Conservation (phyloP, 2,797 vertebrate genomes). For the Ambastaia sidthimunki region DNA sequence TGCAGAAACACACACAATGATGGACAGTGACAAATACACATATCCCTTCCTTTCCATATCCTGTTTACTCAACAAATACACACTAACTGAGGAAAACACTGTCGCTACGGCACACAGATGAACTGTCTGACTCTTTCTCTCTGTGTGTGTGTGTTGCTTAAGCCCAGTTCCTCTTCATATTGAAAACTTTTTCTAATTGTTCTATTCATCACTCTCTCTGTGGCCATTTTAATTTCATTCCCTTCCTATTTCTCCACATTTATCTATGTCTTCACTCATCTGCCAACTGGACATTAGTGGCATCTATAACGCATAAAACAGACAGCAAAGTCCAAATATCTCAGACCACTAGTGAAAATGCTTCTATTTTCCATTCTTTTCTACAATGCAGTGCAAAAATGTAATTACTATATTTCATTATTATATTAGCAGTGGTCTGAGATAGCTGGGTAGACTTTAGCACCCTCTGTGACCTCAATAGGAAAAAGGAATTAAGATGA, state of each 20-base stretch:
- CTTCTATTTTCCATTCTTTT: no score
- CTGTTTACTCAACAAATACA: constrained; percentile 51
- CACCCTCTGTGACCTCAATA: no score
- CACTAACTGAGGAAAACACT: constrained; percentile 22
- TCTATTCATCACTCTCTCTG: neutral
- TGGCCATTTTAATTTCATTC: constrained; percentile 53
- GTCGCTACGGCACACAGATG: neutral
- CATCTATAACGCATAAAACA: constrained; percentile 93
- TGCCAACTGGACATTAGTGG: constrained; percentile 41
- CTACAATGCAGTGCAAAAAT: no score
- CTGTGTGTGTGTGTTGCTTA: neutral
- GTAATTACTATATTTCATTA: no score
- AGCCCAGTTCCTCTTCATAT: neutral
- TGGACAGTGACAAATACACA: constrained; percentile 19
- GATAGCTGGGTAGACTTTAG: no score
- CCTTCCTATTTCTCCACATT: neutral
- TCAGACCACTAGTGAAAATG: no score
- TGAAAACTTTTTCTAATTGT: neutral
- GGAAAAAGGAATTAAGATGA: no score
- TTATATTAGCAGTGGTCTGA: no score
- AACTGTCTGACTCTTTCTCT: neutral
- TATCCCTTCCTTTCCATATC: constrained; percentile 37
- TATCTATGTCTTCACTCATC: constrained; percentile 61
- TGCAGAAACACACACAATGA: constrained; percentile 33
- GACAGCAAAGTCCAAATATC: no score